Base-by-base conservation (phyloP, 2,888 invertebrate genomes). In the Amphipyra tragopoginis region DNA sequence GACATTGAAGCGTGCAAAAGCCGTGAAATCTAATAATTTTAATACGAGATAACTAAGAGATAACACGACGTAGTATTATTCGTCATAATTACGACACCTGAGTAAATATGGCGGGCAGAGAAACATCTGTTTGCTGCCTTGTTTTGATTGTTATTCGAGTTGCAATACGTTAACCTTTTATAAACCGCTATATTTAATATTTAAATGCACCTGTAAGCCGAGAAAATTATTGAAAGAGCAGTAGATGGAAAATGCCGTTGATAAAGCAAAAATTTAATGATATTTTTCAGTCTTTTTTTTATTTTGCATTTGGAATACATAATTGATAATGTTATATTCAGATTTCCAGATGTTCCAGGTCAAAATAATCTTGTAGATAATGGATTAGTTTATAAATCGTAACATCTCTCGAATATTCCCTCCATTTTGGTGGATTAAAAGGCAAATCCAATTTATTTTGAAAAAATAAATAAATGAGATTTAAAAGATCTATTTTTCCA, bases 61-160 rank as follows among this genome's bases (percentile, higher is more conserved):
- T 58, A 72, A 72, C 49, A 11, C 50, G 45, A 33, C 61, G 55
- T 53, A 73, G 56, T 72, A 72, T 70, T 58, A 63, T 69, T 72
- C 68, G 71, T 72, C 75, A 72, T 67, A 47, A 71, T 55, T 50
- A 48, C 40, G 33, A 48, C 85, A 86, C 77, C 78, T 86, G 85
- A 75, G 64, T 69, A 80, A 77, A 85, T 61, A 83, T 54, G 72
- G 39, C 40, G 51, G 57, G 56, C 45, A 49, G 60, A 55, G 64
- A 62, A 53, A 69, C 77, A 81, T 73, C 59, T 80, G 78, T 72
- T 74, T 62, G 67, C 71, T 66, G 78, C 64, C 77, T 75, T 79
- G 84, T 83, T 83, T 84, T 86, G 84, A 85, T 84, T 84, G 75
- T 73, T 67, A 67, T 72, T 63, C 53, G 58, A 55, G n/a, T 48